These are phyloP conservation scores for Leucophenga maculata DNA, from an alignment of 2,888 invertebrate species.

Conservation along the genomic window DNA sequence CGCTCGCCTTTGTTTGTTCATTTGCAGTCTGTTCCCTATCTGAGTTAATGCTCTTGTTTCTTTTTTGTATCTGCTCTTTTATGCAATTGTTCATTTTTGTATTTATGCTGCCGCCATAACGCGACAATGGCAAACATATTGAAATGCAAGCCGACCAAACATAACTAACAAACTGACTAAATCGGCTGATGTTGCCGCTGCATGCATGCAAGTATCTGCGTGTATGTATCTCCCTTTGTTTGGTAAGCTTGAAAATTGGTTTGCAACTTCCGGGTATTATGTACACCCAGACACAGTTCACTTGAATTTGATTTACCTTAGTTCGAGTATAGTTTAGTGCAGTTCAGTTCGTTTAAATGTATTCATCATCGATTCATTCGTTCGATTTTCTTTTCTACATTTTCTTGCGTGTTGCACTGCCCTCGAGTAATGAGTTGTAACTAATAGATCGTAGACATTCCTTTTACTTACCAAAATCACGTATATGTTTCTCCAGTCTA, in stretches of 20 bases:
- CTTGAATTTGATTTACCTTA: slow-evolving; percentile 5
- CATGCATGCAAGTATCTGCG: not conserved
- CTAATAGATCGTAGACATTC: slow-evolving; percentile 15
- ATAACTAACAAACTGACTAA: not conserved
- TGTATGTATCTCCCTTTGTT: slow-evolving; percentile 6
- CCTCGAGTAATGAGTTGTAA: too few relatives aligned
- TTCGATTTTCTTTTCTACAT: too few relatives aligned
- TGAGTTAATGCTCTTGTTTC: not conserved
- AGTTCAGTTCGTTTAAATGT: slow-evolving; percentile 10
- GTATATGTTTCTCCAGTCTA: slow-evolving; percentile 89
- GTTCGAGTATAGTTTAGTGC: too few relatives aligned
- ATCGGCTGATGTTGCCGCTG: not conserved
- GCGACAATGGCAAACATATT: slow-evolving; percentile 23
- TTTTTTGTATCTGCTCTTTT: not conserved
- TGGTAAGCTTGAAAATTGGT: slow-evolving; percentile 40
- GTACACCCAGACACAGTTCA: slow-evolving; percentile 15
- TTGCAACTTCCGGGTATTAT: slow-evolving; percentile 61
- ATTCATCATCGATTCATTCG: too few relatives aligned
- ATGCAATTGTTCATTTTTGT: slow-evolving; percentile 23
- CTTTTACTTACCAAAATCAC: slow-evolving; percentile 83
- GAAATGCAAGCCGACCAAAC: slow-evolving; percentile 9
- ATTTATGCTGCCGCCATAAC: slow-evolving; percentile 27
- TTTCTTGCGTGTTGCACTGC: too few relatives aligned
- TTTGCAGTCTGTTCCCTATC: not conserved
- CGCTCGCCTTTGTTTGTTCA: slow-evolving; percentile 2